phyloP scores from a whole-genome alignment of 2,797 vertebrate genomes.

The Pseudochirops cupreus region DNA sequence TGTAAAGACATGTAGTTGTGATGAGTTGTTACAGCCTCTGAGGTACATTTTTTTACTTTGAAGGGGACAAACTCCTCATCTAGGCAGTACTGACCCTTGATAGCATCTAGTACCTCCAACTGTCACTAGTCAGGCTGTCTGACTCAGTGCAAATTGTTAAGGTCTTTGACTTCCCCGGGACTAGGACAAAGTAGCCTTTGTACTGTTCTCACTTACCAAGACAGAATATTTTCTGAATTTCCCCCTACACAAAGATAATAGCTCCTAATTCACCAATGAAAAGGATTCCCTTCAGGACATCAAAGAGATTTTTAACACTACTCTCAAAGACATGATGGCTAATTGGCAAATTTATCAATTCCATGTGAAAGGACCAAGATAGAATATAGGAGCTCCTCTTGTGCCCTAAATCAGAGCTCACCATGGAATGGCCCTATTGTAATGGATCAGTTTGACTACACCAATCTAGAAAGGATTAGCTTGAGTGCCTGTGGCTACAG shows the following conservation, averaged over 20 bases:
- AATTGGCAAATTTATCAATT: neutral
- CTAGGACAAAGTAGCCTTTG: neutral
- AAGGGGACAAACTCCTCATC: neutral
- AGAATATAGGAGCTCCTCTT: neutral
- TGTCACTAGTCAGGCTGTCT: neutral
- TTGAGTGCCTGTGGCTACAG: neutral
- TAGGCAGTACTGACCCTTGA: neutral
- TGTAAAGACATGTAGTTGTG: neutral
- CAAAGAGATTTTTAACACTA: neutral
- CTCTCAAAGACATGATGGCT: neutral
- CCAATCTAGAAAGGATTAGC: neutral
- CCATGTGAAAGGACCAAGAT: neutral
- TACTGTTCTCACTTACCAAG: neutral
- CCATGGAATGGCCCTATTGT: neutral
- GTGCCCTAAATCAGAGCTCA: neutral
- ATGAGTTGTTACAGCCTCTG: neutral
- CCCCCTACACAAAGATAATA: neutral
- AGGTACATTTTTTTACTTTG: neutral
- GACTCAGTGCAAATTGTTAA: neutral
- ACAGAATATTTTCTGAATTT: neutral
- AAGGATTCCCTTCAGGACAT: neutral
- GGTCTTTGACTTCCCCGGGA: too few relatives aligned
- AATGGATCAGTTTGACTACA: neutral
- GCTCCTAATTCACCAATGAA: neutral
- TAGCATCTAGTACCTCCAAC: neutral